Conservation (phyloP, 2,888 invertebrate genomes). For the Acleris emargana region DNA sequence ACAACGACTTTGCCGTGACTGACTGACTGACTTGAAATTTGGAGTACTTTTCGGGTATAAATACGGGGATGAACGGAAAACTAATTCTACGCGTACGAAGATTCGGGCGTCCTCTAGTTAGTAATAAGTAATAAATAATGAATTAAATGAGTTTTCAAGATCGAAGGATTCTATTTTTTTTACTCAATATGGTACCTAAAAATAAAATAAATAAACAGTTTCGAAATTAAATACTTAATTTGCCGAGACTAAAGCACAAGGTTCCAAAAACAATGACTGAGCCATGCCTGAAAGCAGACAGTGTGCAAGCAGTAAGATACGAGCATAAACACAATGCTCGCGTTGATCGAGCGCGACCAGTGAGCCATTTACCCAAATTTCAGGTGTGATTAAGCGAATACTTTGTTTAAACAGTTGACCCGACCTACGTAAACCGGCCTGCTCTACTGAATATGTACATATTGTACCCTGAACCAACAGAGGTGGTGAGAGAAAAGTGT, state of each 20-base stretch:
- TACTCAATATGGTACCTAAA: too few relatives aligned
- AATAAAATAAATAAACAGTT: too few relatives aligned
- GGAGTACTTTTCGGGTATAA: too few relatives aligned
- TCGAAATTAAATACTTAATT: neutral
- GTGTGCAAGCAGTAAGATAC: constrained; percentile 24
- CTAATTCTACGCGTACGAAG: too few relatives aligned
- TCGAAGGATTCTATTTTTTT: neutral
- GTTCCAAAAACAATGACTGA: constrained; percentile 19
- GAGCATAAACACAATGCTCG: constrained; percentile 12
- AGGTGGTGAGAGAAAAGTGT: constrained; percentile 15
- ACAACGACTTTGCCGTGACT: neutral
- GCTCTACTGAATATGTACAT: constrained; percentile 11
- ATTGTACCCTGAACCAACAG: constrained; percentile 6
- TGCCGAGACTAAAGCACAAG: constrained; percentile 1
- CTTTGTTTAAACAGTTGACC: constrained; percentile 37
- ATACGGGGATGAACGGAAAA: too few relatives aligned
- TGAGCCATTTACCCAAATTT: constrained; percentile 34
- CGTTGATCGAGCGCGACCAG: constrained; percentile 17
- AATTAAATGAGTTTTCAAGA: too few relatives aligned
- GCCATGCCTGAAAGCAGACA: constrained; percentile 27
- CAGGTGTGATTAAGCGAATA: constrained; percentile 20
- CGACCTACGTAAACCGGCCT: constrained; percentile 2
- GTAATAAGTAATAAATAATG: too few relatives aligned
- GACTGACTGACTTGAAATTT: too few relatives aligned
- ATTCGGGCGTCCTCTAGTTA: too few relatives aligned